These are phyloP conservation scores for Epirrhoe alternata DNA, from an alignment of 2,888 invertebrate species.

Conservation along the genomic window DNA sequence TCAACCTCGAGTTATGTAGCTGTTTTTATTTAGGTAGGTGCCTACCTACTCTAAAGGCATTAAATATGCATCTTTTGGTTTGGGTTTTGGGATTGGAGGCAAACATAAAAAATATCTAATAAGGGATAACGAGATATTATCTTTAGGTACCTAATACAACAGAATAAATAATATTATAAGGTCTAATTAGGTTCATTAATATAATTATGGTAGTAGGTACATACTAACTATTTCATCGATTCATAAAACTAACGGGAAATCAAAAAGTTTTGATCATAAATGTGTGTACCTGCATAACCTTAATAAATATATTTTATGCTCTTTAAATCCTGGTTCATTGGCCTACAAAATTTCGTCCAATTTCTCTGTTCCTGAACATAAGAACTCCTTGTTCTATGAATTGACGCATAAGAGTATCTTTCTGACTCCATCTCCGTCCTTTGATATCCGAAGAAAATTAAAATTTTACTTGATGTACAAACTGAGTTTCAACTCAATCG, in stretches of 20 bases:
- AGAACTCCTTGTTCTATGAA: constrained; percentile 26
- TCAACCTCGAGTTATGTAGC: neutral
- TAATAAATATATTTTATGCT: constrained; percentile 6
- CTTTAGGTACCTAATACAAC: no score
- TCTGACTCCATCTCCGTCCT: neutral
- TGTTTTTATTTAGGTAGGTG: neutral
- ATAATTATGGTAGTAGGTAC: no score
- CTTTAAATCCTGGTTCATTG: constrained; percentile 33
- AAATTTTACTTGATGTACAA: no score
- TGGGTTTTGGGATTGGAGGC: neutral
- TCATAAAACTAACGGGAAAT: constrained; percentile 15
- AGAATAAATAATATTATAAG: no score
- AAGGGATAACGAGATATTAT: neutral
- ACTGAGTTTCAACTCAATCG: no score
- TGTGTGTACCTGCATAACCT: neutral
- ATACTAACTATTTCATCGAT: constrained; percentile 15
- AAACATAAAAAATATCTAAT: neutral
- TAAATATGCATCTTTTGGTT: no score
- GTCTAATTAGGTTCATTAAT: no score
- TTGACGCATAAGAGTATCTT: constrained; percentile 32
- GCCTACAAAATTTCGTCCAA: constrained; percentile 33
- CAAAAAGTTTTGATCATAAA: neutral
- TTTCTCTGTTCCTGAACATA: constrained; percentile 40
- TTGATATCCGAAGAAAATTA: neutral
- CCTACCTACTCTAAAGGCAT: neutral